A percentile compares a stretch with the other conserved stretches of the same genome.
Evolutionary conservation across 1,140 invertebrate genomes (phyloP).

Genomic region (Mizuhopecten yessoensis): DNA sequence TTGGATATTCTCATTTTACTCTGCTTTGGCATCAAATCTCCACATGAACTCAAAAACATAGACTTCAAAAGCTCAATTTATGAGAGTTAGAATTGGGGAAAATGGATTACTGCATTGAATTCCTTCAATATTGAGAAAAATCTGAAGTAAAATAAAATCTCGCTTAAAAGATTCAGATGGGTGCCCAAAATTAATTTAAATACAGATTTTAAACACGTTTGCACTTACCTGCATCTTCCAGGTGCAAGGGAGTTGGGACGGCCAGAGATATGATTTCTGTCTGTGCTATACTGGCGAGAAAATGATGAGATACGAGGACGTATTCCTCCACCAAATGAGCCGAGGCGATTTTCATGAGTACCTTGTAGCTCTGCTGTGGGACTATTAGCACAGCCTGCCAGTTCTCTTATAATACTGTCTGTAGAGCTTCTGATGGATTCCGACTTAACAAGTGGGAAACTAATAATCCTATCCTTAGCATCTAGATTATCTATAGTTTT

Average conservation of each 20-base stretch:
- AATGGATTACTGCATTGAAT: too few relatives aligned
- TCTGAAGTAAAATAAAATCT: too few relatives aligned
- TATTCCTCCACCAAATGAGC: slow-evolving; percentile 63
- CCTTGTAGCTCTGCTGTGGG: slow-evolving; percentile 41
- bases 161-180: too few relatives aligned
- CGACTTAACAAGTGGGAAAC: slow-evolving; percentile 54
- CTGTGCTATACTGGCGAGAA: slow-evolving; percentile 71
- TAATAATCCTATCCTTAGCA: slow-evolving; percentile 67
- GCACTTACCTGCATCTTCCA: slow-evolving; percentile 74
- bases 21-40: too few relatives aligned
- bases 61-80: too few relatives aligned
- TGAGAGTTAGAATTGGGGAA: too few relatives aligned
- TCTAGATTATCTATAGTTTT: slow-evolving; percentile 76
- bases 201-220: too few relatives aligned
- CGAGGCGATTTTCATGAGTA: slow-evolving; percentile 57
- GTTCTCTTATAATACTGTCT: slow-evolving; percentile 9
- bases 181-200: too few relatives aligned
- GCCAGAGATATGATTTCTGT: slow-evolving; percentile 59
- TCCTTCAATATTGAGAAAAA: too few relatives aligned
- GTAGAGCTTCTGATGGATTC: slow-evolving; percentile 44
- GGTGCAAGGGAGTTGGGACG: slow-evolving; percentile 64
- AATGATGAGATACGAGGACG: slow-evolving; percentile 61
- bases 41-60: too few relatives aligned
- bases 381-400: slow-evolving; percentile 15
- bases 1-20: too few relatives aligned